Base-by-base conservation (phyloP, 2,888 invertebrate species). In the Anorthoa munda region DNA sequence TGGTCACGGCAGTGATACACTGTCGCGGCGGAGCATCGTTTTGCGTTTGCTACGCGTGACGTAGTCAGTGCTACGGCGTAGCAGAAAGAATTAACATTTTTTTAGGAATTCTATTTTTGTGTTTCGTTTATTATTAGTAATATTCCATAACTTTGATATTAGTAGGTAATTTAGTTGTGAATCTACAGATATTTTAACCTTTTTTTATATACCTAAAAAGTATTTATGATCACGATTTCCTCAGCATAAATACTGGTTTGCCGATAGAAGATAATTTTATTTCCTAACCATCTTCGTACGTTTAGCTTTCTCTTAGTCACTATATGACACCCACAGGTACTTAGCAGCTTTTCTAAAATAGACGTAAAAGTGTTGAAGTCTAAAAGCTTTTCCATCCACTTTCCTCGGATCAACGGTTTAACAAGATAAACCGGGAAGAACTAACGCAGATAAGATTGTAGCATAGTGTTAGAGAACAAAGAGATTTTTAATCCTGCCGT, bases 311-410 rank as follows among this genome's bases (percentile, higher is more conserved):
- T 45, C 45, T 58, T 5, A 31, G 15, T 15, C 2, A 13, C n/a
- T 17, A 21, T 11, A 77, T n/a, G 7, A 21, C 12, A 17, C 46
- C 2, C 26, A 31, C 9, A 26, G 50, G 12, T 31, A 17, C 18
- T 46, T 5, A 51, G n/a, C 69, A 66, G 12, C 7, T 72, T 78
- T 69, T 73, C 46, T 46, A 68, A 71, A 48, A 68, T 61, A 65
- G 45, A 71, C 55, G n/a, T 59, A 60, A 70, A 56, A 69, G 66
- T 70, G 63, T 56, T 66, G 61, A 78, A 82, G n/a, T 82, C 74
- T 78, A 82, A 81, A 81, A 81, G 82, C 79, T 81, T 81, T 81
- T 59, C 68, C 53, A 77, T 55, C 68, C 78, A 65, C 78, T 82
- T 53, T 58, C 45, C 50, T 70, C 17, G 56, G 64, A 72, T 81